A percentile compares a stretch with the other conserved stretches of the same genome.
These are phyloP conservation scores for Trichogramma evanescens DNA, from an alignment of 2,888 invertebrate genomes.

Conservation along the genomic window DNA sequence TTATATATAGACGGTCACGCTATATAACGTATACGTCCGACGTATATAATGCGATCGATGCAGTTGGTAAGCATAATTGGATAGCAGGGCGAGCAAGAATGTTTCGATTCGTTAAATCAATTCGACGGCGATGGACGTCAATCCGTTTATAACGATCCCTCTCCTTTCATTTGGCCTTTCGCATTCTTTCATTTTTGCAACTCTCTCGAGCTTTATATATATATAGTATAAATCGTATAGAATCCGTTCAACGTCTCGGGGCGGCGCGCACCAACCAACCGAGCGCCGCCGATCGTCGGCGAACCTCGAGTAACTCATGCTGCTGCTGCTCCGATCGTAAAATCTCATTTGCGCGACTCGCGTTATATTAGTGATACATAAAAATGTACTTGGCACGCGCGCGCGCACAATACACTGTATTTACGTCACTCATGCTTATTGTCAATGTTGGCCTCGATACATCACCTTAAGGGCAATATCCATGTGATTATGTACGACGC, in stretches of 20 bases:
- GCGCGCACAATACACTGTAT: no score
- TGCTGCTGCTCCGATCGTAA: not conserved
- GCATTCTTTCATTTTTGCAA: no score
- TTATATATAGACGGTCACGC: no score
- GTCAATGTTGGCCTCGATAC: not conserved
- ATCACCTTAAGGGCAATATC: no score
- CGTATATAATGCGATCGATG: not conserved
- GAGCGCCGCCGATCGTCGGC: no score
- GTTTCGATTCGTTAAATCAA: conserved; percentile 19
- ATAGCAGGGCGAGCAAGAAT: not conserved
- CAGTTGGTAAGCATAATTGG: not conserved
- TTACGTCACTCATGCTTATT: conserved; percentile 11
- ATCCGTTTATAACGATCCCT: conserved; percentile 17
- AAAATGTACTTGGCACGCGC: no score
- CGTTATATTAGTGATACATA: no score
- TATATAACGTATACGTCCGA: no score
- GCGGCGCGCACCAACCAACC: no score
- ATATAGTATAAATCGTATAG: not conserved
- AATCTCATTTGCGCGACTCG: conserved; percentile 3
- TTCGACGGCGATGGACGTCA: conserved; percentile 2
- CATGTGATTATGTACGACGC: no score
- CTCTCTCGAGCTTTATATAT: no score
- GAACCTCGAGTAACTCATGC: no score
- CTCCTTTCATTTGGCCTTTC: not conserved
- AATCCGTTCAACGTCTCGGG: conserved; percentile 9